Evolutionary conservation across 2,888 invertebrate species (phyloP).

Genomic region (Thereva unica): DNA sequence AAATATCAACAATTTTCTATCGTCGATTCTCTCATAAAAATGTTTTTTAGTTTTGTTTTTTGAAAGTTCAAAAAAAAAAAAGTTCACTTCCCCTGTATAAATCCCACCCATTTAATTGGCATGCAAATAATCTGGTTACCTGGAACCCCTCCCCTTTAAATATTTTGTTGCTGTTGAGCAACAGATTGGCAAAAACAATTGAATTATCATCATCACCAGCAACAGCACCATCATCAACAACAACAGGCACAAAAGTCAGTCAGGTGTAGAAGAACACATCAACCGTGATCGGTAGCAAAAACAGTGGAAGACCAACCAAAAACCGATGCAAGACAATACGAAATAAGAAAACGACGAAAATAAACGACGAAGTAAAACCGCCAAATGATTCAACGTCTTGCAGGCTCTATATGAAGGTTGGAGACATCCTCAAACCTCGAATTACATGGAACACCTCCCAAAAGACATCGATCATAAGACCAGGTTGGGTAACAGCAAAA

Average conservation of each 20-base stretch:
- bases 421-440: conserved; percentile 43
- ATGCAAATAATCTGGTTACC: conserved; percentile 1
- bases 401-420: neutral
- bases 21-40: too few species aligned
- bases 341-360: conserved; percentile 27
- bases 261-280: conserved; percentile 37
- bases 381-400: neutral
- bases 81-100: neutral
- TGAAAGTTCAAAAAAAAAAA: too few species aligned
- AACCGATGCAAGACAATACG: conserved; percentile 25
- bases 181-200: conserved; percentile 11
- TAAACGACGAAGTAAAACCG: conserved; percentile 21
- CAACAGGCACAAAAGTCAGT: conserved; percentile 37
- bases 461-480: conserved; percentile 43
- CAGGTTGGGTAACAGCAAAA: conserved; percentile 27
- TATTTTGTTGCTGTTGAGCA: too few species aligned
- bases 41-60: too few species aligned
- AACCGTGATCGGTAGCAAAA: conserved; percentile 39
- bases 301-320: conserved; percentile 39
- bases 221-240: neutral
- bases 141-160: neutral
- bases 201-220: conserved; percentile 10
- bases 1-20: too few species aligned
- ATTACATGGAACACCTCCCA: conserved; percentile 43
- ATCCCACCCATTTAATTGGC: conserved; percentile 10